These are phyloP conservation scores for Ennomos fuscantarius DNA, from an alignment of 2,888 invertebrate genomes.

Conservation along the genomic window DNA sequence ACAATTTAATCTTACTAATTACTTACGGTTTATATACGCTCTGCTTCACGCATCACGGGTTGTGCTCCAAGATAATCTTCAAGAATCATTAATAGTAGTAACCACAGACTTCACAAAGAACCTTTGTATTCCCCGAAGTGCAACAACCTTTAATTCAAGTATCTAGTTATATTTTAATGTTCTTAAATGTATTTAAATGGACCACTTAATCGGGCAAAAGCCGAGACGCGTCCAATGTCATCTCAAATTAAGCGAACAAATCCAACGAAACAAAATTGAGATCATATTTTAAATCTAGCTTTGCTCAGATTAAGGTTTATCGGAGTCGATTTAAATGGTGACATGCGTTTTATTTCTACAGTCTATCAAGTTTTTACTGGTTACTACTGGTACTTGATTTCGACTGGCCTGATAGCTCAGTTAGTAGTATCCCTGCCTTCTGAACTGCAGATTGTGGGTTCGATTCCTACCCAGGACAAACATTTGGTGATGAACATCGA, in stretches of 20 bases:
- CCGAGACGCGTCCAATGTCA: conserved; percentile 25
- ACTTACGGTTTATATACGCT: too few species aligned
- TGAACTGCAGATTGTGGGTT: too few species aligned
- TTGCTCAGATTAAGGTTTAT: conserved; percentile 13
- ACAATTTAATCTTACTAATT: too few species aligned
- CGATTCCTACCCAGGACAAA: too few species aligned
- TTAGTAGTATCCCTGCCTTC: too few species aligned
- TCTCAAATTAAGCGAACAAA: conserved; percentile 24
- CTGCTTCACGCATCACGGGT: too few species aligned
- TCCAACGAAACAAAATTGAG: conserved; percentile 23
- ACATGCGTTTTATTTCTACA: too few species aligned
- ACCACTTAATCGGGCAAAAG: conserved; percentile 28
- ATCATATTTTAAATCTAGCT: conserved; percentile 17
- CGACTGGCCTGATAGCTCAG: too few species aligned
- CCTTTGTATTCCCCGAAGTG: conserved; percentile 18
- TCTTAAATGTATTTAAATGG: conserved; percentile 35
- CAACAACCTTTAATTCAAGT: conserved; percentile 31
- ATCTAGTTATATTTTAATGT: conserved; percentile 34
- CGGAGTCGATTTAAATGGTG: neutral
- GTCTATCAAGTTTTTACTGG: too few species aligned
- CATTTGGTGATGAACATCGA: too few species aligned
- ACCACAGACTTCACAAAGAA: conserved; percentile 10
- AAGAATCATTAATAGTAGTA: neutral
- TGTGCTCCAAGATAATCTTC: neutral
- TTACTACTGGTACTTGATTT: too few species aligned